These are phyloP conservation scores for Hiodon alosoides DNA, from an alignment of 2,113 vertebrate species.

Conservation along the genomic window DNA sequence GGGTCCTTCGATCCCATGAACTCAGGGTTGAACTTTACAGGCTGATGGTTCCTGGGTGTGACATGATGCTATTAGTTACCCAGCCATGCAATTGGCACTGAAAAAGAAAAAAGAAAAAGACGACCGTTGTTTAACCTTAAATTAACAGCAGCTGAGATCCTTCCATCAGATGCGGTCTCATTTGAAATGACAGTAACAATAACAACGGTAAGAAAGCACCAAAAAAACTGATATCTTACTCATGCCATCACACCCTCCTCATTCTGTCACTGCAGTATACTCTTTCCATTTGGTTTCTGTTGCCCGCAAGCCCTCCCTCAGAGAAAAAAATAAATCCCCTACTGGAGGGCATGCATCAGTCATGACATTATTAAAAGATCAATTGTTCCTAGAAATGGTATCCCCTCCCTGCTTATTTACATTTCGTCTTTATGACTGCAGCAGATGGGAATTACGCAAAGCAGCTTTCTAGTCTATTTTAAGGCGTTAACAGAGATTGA, in stretches of 20 bases:
- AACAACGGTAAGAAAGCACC: too few species aligned
- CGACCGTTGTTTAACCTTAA: conserved; percentile 54
- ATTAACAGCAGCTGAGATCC: conserved; percentile 55
- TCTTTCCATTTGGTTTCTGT: conserved; percentile 26
- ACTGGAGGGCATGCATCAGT: conserved; percentile 54
- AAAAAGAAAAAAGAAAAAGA: conserved; percentile 38
- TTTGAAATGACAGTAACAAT: conserved; percentile 62
- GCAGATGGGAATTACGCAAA: conserved; percentile 58
- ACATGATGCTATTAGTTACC: conserved; percentile 61
- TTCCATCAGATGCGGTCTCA: conserved; percentile 48
- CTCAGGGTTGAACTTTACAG: conserved; percentile 61
- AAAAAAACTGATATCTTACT: background rate
- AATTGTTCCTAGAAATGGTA: conserved; percentile 62
- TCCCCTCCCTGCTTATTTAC: conserved; percentile 41
- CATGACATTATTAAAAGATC: conserved; percentile 68
- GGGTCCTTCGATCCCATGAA: conserved; percentile 60
- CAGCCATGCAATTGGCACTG: conserved; percentile 38
- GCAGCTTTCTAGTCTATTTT: conserved; percentile 59
- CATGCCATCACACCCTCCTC: background rate
- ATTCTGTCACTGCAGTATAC: background rate
- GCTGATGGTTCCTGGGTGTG: conserved; percentile 63
- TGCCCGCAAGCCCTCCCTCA: conserved; percentile 16
- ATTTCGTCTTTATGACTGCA: conserved; percentile 25
- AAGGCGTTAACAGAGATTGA: conserved; percentile 56
- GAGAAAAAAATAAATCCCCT: conserved; percentile 36